Evolutionary conservation across 2,113 vertebrate genomes (phyloP), one percentile per base, ranked within the genome.

Genomic region (Tangachromis dhanisi): DNA sequence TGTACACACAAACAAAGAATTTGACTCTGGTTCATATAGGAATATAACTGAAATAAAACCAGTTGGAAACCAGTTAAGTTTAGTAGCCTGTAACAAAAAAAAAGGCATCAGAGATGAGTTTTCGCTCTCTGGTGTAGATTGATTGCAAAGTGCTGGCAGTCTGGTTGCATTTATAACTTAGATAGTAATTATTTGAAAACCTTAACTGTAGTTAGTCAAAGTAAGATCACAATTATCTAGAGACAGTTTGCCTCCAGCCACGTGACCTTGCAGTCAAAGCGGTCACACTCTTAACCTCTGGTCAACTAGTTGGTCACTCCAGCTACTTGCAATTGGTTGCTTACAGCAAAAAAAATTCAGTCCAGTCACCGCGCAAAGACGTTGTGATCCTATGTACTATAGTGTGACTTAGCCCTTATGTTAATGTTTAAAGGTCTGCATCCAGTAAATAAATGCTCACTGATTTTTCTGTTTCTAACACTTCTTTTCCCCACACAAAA

Each of bases 161-260:
- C 38, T 42, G 38, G 38, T 42, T 71, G 66, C 38, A 42, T 71
- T 71, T 26, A 24, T 45, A 4, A 71, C 13, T 9, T 4, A 0
- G 33, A 68, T 14, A 1, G n/a, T 40, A 71, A 42, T 24, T 9
- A 16, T 42, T 71, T 42, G 38, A 42, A 71, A 42, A 2, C 38
- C 38, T 71, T 24, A 16, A 71, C 61, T 13, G 19, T 21, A 68
- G 33, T 68, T 68, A 68, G 61, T 68, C 61, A 38, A 68, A 68
- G 6, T 38, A 38, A 38, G 33, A 38, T 66, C 61, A 0, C 19
- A 68, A 21, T 68, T 68, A 1, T 68, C 61, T 21, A 38, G 61
- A 38, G 61, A 38, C 2, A 66, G 33, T 68, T 68, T 68, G 19
- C 33, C 11, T 1, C 61, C 19, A 68, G 19, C 11, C 33, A 68